These are phyloP conservation scores for Eulemur macaco DNA, from an alignment of 2,113 vertebrate genomes.

Conservation along the genomic window DNA sequence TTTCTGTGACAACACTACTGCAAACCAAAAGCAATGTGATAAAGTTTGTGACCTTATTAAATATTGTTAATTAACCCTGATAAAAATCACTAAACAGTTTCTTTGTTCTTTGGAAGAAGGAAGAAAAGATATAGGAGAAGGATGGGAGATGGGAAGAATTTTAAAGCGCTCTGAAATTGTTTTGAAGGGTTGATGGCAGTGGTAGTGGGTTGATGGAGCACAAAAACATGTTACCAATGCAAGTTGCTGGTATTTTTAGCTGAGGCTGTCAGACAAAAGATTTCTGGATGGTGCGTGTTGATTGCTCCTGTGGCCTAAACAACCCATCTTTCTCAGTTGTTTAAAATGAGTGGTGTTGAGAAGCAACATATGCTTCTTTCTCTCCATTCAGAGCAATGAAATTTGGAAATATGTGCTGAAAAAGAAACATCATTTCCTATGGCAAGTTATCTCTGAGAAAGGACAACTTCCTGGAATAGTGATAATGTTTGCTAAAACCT, in stretches of 20 bases:
- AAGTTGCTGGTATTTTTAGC: slow-evolving; percentile 24
- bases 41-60: not conserved
- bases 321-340: slow-evolving; percentile 26
- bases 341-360: slow-evolving; percentile 56
- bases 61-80: not conserved
- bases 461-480: slow-evolving; percentile 42
- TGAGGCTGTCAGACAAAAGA: slow-evolving; percentile 2
- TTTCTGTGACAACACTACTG: not conserved
- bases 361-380: slow-evolving; percentile 35
- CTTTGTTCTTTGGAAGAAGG: not conserved
- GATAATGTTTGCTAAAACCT: slow-evolving; percentile 52
- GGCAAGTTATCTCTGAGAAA: slow-evolving; percentile 42
- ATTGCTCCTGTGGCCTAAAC: slow-evolving; percentile 2
- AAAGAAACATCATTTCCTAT: slow-evolving; percentile 49
- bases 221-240: not conserved
- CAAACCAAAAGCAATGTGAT: not conserved
- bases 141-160: not conserved
- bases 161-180: not conserved
- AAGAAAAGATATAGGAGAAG: not conserved
- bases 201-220: not conserved
- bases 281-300: slow-evolving; percentile 24
- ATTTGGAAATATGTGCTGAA: slow-evolving; percentile 54
- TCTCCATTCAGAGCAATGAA: not conserved
- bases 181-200: not conserved
- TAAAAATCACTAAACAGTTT: not conserved